A percentile compares a stretch with the other conserved stretches of the same genome.
phyloP scores from a whole-genome alignment of 2,113 vertebrate genomes.

The Engystomops pustulosus region DNA sequence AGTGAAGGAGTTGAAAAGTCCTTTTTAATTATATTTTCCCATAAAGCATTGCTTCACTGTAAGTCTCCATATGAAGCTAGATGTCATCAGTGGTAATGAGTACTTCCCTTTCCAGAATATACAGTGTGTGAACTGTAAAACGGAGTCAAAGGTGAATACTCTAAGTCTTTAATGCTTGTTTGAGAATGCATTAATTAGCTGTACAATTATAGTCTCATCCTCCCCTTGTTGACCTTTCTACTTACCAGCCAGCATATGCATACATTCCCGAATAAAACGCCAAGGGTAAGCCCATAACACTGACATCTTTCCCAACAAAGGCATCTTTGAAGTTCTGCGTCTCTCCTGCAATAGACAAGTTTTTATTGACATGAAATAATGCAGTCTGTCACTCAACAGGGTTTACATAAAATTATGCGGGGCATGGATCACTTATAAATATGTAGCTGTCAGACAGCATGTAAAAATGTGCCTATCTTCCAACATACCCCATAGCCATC shows the following conservation, averaged over 20 bases:
- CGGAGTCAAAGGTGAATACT: too few species aligned
- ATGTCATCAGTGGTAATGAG: too few species aligned
- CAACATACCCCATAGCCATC: neutral
- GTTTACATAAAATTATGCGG: conserved; percentile 47
- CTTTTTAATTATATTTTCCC: too few species aligned
- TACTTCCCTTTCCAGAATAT: too few species aligned
- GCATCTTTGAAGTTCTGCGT: conserved; percentile 90
- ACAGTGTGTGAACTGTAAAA: neutral
- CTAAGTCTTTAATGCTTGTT: too few species aligned
- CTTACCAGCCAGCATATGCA: conserved; percentile 96
- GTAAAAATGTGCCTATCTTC: neutral
- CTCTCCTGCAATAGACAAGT: conserved; percentile 79
- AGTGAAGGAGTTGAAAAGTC: too few species aligned
- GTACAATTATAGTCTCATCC: neutral
- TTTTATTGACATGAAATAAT: conserved; percentile 22
- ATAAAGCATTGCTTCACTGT: too few species aligned
- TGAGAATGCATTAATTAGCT: neutral
- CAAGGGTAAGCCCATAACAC: conserved; percentile 85
- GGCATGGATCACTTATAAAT: conserved; percentile 19
- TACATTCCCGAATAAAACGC: conserved; percentile 99
- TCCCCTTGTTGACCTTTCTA: neutral
- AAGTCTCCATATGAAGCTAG: too few species aligned
- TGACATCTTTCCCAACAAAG: conserved; percentile 81
- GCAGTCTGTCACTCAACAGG: neutral
- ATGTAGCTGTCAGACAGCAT: conserved; percentile 26